Conservation (phyloP, 2,888 invertebrate species). For the Lampropteryx suffumata region DNA sequence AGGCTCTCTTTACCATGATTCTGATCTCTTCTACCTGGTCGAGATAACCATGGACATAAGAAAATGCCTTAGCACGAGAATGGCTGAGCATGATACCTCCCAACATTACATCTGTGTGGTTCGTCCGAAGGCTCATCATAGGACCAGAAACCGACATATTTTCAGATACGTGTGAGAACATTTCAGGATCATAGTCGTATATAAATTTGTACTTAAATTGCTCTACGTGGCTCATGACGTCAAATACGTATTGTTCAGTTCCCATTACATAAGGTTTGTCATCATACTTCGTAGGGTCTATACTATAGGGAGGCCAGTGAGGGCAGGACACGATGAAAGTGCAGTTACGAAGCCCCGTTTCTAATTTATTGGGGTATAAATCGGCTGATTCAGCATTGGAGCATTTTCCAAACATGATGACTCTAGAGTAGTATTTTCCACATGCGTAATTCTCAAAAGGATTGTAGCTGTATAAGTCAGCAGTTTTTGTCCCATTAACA, state of each 20-base stretch:
- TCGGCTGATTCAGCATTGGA: slow-evolving; percentile 21
- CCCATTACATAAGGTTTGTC: slow-evolving; percentile 29
- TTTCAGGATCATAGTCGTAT: slow-evolving; percentile 37
- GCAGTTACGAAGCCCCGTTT: slow-evolving; percentile 52
- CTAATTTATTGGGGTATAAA: slow-evolving; percentile 46
- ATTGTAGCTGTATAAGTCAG: slow-evolving; percentile 55
- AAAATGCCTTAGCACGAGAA: slow-evolving; percentile 40
- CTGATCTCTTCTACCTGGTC: slow-evolving; percentile 48
- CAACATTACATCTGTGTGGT: slow-evolving; percentile 37
- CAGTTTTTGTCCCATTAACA: slow-evolving; percentile 41
- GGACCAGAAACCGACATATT: slow-evolving; percentile 45
- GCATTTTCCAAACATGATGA: slow-evolving; percentile 53
- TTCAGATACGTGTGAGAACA: slow-evolving; percentile 39
- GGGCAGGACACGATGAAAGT: slow-evolving; percentile 45
- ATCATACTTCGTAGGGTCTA: slow-evolving; percentile 34
- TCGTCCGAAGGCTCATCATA: slow-evolving; percentile 34
- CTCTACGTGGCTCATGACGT: slow-evolving; percentile 46
- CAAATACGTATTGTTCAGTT: slow-evolving; percentile 44
- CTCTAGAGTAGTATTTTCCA: slow-evolving; percentile 50
- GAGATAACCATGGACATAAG: slow-evolving; percentile 45
- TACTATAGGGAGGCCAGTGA: slow-evolving; percentile 54
- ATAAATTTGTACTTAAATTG: slow-evolving; percentile 49
- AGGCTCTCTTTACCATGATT: slow-evolving; percentile 48
- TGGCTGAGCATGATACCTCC: slow-evolving; percentile 42
- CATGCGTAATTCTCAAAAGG: slow-evolving; percentile 60